Base-by-base conservation (phyloP, 2,888 invertebrate genomes). In the Stenolophus ochropezus region DNA sequence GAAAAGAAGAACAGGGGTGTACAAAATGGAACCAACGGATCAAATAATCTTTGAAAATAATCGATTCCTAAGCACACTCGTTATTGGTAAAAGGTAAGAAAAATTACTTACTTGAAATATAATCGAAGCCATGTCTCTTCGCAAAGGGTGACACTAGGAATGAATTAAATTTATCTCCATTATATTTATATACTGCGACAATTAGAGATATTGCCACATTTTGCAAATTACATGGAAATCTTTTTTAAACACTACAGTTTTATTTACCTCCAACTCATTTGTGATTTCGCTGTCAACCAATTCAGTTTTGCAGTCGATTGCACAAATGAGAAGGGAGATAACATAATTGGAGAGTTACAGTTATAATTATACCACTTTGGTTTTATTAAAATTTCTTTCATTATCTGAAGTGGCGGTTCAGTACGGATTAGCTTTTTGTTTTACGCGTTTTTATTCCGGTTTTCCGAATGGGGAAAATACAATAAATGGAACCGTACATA, bases 51-150 rank as follows among this genome's bases (percentile, higher is more conserved):
- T 89, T 82, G 88, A 89, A 85, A 89, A 89, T 83, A 85, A 88
- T 79, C 86, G 88, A 53, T 89, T 89, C 84, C 84, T 89, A 20
- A 88, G 88, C 84, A 87, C 88, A 2, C 85, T 90, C 8, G 86
- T 88, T 5, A 88, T 88, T 27, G 89, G 89, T 82, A 90, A 89
- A 86, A 89, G 89, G 90, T 89, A 87, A 83, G 84, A 75, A 49
- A 73, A 71, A 71, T 73, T 65, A 77, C 77, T 77, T 61, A 77
- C 77, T 8, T 56, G 33, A 11, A 61, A n/a, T 11, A 77, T 4
- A 6, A 76, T 11, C 5, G 77, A 47, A 49, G 77, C 77, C 77
- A 77, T 77, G 77, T 58, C 61, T 20, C 4, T 16, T 47, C 11
- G n/a, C 42, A 20, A 76, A 33, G 27, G 33, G 27, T 47, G 11